A percentile compares a stretch with the other conserved stretches of the same genome.
Conservation (phyloP, 2,113 vertebrate genomes). For the Thamnaconus septentrionalis region DNA sequence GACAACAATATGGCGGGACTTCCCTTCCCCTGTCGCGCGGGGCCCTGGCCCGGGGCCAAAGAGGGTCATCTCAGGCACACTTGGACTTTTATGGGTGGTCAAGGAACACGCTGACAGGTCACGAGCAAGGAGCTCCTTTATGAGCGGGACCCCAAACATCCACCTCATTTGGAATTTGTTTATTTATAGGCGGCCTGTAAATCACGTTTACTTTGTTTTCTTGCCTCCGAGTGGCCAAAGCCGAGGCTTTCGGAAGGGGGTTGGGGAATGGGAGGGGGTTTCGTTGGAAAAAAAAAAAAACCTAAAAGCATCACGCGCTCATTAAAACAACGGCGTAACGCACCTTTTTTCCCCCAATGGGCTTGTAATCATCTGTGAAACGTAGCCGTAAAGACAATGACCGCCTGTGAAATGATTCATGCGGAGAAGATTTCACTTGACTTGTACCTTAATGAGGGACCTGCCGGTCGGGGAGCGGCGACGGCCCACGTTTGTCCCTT, state of each 20-base stretch:
- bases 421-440: slow-evolving; percentile 17
- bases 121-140: slow-evolving; percentile 69
- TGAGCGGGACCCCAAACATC: slow-evolving; percentile 66
- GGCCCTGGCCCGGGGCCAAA: slow-evolving; percentile 71
- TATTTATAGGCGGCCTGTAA: slow-evolving; percentile 71
- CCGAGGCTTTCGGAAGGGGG: too few species aligned
- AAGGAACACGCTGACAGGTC: slow-evolving; percentile 76
- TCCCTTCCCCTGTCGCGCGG: slow-evolving; percentile 78
- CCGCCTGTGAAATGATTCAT: slow-evolving; percentile 35
- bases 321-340: slow-evolving; percentile 37
- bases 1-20: slow-evolving; percentile 80
- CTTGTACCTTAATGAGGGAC: slow-evolving; percentile 24
- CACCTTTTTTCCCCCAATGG: slow-evolving; percentile 39
- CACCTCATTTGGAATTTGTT: slow-evolving; percentile 75
- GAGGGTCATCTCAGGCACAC: slow-evolving; percentile 65
- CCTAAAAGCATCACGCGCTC: slow-evolving; percentile 8
- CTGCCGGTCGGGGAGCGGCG: neutral
- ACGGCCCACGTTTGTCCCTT: slow-evolving; percentile 10
- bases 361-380: slow-evolving; percentile 59
- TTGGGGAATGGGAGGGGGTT: slow-evolving; percentile 10
- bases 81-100: slow-evolving; percentile 74
- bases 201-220: slow-evolving; percentile 77
- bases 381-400: slow-evolving; percentile 48
- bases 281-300: slow-evolving; percentile 42
- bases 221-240: slow-evolving; percentile 42